phyloP scores from a whole-genome alignment of 2,113 vertebrate species.

The Podarcis cretensis region DNA sequence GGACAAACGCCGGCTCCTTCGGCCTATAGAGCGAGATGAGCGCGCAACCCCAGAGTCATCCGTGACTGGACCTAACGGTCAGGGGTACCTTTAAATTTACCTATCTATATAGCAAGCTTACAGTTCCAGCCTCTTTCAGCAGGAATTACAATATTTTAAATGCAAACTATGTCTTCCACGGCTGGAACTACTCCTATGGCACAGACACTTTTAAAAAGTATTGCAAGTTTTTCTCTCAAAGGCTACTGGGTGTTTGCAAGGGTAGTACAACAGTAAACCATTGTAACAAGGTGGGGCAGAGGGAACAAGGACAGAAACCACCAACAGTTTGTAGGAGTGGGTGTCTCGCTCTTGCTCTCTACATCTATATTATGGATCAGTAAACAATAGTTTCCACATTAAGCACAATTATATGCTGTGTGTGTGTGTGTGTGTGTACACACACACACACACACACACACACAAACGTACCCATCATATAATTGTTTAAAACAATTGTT shows the following conservation, averaged over 20 bases:
- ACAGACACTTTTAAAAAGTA: not conserved
- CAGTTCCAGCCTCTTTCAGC: not conserved
- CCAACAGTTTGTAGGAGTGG: not conserved
- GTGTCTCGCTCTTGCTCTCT: not conserved
- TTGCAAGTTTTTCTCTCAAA: not conserved
- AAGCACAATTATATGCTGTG: not conserved
- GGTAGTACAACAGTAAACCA: not conserved
- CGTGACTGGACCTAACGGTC: no score
- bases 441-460: no score
- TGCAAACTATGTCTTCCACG: not conserved
- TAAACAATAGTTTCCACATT: not conserved
- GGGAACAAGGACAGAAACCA: not conserved
- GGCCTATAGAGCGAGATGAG: no score
- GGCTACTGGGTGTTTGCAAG: not conserved
- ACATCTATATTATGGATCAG: not conserved
- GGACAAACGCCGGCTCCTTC: no score
- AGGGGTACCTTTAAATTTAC: no score
- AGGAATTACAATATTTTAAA: not conserved
- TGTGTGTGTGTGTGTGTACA: no score
- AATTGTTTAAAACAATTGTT: not conserved
- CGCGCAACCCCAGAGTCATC: no score
- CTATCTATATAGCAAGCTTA: no score
- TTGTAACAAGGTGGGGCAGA: not conserved
- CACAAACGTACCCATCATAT: not conserved
- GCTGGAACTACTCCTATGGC: not conserved